Evolutionary conservation across 2,888 invertebrate genomes (phyloP), one percentile per base, ranked within the genome.

Genomic region (Drosophila hamatofila): DNA sequence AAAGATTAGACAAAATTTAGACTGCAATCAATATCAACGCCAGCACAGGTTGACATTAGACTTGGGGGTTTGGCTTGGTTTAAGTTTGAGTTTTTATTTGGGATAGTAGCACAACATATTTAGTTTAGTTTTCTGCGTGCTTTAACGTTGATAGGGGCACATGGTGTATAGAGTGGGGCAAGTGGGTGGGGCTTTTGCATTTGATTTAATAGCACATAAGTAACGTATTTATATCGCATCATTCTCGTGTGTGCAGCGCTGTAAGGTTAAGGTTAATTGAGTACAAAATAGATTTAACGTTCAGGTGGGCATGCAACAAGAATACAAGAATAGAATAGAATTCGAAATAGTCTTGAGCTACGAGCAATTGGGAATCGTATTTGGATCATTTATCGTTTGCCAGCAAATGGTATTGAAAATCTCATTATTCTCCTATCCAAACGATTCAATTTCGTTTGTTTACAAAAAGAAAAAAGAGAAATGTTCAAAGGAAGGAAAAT

Each of bases 241-340:
- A 75, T 75, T 64, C 54, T 44, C 60, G 55, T 59, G 59, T 59
- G 59, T 54, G 55, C 70, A 75, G 37, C 54, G 37, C 39, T 58
- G 55, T 64, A 66, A 54, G 62, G 66, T 75, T 79, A 78, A 75
- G 63, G 71, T 78, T 78, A 78, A 75, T 61, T 18, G 48, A 71
- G 18, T 61, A 62, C 62, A 68, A 54, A 56, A 68, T 30, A 35
- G 35, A 63, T 39, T 72, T 60, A 27, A 68, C 56, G 33, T 51
- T 76, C 58, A 35, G 49, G 27, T 42, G 27, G 27, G 54, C 77
- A 78, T 78, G 80, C 80, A 79, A 63, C 44, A 70, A n/a, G n/a
- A n/a, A 37, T 37, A 37, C 56, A 62, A 57, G 65, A 70, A 69
- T 74, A 75, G 64, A 69, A 74, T 48, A 56, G 46, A 33, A 49